A percentile compares a stretch with the other conserved stretches of the same genome.
Evolutionary conservation across 2,113 vertebrate species (phyloP).

Genomic region (Centropus unirufus): DNA sequence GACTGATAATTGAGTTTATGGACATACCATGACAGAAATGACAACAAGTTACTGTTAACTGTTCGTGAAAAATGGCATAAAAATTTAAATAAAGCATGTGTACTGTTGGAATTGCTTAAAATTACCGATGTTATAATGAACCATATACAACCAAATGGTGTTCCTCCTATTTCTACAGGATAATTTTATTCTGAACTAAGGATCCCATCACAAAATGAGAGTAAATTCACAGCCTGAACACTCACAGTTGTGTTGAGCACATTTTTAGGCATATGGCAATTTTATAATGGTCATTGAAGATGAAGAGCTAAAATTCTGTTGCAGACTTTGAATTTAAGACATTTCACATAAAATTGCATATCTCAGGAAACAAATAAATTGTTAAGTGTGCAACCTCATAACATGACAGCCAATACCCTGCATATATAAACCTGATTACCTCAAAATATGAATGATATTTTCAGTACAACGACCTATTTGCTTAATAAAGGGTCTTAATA

Average conservation of each 20-base stretch:
- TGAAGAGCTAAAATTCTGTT: slow-evolving; percentile 53
- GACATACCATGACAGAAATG: slow-evolving; percentile 44
- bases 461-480: neutral
- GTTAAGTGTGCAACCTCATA: neutral
- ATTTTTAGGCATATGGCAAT: slow-evolving; percentile 69
- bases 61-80: neutral
- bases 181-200: slow-evolving; percentile 48
- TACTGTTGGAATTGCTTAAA: slow-evolving; percentile 11
- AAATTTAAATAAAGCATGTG: slow-evolving; percentile 33
- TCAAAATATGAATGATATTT: neutral
- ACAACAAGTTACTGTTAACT: slow-evolving; percentile 20
- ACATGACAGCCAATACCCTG: neutral
- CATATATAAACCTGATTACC: neutral
- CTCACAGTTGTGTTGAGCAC: slow-evolving; percentile 26
- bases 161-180: slow-evolving; percentile 6
- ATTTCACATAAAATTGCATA: slow-evolving; percentile 33
- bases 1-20: slow-evolving; percentile 44
- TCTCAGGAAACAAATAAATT: slow-evolving; percentile 25
- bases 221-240: slow-evolving; percentile 32
- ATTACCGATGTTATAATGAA: slow-evolving; percentile 22
- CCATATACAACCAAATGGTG: slow-evolving; percentile 37
- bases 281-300: slow-evolving; percentile 60
- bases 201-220: slow-evolving; percentile 33
- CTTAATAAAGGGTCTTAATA: neutral
- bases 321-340: slow-evolving; percentile 53